Percentiles rank a stretch among this genome's conserved stretches.
Conservation (phyloP, 2,888 invertebrate species). For the Gonocerus acuteangulatus region DNA sequence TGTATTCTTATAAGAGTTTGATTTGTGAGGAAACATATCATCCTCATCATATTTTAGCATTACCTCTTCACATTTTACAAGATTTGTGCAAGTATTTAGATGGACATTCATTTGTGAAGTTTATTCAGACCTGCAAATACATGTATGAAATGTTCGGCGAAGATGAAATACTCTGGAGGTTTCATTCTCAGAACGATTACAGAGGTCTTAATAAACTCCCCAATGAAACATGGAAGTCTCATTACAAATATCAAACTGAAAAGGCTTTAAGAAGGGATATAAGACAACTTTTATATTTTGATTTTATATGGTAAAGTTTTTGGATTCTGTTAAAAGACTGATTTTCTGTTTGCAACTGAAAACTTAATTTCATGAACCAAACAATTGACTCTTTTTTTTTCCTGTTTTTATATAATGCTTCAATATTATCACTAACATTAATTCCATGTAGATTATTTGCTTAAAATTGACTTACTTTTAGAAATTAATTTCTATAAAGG, state of each 20-base stretch:
- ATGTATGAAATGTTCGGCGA: constrained; percentile 24
- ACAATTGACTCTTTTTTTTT: no score
- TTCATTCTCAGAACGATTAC: constrained; percentile 33
- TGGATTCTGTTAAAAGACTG: neutral
- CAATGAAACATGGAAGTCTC: constrained; percentile 6
- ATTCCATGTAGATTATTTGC: no score
- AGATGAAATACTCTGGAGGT: constrained; percentile 30
- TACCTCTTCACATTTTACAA: constrained; percentile 14
- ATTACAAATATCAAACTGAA: constrained; percentile 5
- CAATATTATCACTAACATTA: no score
- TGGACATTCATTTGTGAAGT: constrained; percentile 3
- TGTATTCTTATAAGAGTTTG: neutral
- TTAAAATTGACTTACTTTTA: no score
- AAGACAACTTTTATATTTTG: no score
- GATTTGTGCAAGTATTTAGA: neutral
- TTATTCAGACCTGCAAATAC: constrained; percentile 9
- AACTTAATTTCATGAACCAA: neutral
- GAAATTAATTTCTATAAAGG: no score
- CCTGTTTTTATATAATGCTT: no score
- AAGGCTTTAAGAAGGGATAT: neutral
- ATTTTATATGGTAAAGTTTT: no score
- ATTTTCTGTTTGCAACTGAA: neutral
- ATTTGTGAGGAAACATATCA: neutral
- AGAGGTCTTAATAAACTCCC: neutral
- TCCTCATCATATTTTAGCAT: constrained; percentile 8